Conservation (phyloP, 2,797 vertebrate genomes). For the Botia kubotai region DNA sequence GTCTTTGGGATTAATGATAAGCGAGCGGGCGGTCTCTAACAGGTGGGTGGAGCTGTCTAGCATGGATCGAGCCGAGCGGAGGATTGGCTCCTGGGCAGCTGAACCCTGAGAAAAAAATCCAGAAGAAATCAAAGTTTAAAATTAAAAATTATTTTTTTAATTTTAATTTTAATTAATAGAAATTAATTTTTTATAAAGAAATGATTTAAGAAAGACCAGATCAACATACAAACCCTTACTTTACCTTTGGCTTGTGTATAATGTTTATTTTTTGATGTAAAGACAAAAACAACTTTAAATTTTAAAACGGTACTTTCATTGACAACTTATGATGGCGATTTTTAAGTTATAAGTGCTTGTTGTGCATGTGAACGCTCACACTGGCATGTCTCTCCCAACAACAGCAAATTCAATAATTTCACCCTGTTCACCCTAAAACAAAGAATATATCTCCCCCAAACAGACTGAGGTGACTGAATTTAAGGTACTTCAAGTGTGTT, state of each 20-base stretch:
- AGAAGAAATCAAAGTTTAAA: constrained; percentile 3
- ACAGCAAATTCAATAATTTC: background rate
- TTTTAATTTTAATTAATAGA: too few species aligned
- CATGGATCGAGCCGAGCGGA: constrained; percentile 93
- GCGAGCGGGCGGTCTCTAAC: constrained; percentile 90
- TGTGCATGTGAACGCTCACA: too few species aligned
- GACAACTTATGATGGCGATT: too few species aligned
- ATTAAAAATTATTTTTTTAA: constrained; percentile 2
- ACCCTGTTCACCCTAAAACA: background rate
- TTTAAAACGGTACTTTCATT: too few species aligned
- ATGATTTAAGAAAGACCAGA: too few species aligned
- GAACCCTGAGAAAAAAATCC: constrained; percentile 83
- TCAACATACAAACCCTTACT: too few species aligned
- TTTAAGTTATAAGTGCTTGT: too few species aligned
- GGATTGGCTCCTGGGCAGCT: constrained; percentile 92
- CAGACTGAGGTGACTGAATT: constrained; percentile 69
- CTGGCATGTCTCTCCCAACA: too few species aligned
- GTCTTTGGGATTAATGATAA: constrained; percentile 97
- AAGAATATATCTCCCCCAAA: constrained; percentile 59
- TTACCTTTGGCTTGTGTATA: too few species aligned
- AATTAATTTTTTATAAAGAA: too few species aligned
- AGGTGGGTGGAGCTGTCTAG: constrained; percentile 93
- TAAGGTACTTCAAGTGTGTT: constrained; percentile 60
- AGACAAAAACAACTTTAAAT: too few species aligned
- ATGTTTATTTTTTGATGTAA: too few species aligned